Evolutionary conservation across 2,113 vertebrate genomes (phyloP).

Genomic region (Setophaga coronata): DNA sequence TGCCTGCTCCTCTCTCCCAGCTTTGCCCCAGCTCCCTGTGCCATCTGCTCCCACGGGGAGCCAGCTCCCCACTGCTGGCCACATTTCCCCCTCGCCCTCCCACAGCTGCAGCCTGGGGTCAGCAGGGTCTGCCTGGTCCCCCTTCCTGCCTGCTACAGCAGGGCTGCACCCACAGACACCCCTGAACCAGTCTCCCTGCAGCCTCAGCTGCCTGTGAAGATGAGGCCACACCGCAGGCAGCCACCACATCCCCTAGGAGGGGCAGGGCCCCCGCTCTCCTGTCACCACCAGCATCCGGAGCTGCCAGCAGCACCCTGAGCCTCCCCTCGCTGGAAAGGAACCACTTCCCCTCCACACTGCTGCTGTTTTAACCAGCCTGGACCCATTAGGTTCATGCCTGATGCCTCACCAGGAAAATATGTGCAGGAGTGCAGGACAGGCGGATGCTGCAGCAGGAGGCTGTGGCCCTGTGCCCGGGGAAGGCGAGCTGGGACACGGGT

Average conservation of each 20-base stretch:
- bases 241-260: accelerated
- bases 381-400: accelerated
- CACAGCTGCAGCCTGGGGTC: accelerated
- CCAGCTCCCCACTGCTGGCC: not conserved
- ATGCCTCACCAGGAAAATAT: not conserved
- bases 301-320: not conserved
- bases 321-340: accelerated
- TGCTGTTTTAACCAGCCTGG: not conserved
- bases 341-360: not conserved
- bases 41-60: not conserved
- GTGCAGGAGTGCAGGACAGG: not conserved
- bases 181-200: not conserved
- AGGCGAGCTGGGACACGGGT: accelerated
- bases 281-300: not conserved
- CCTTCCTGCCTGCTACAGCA: not conserved
- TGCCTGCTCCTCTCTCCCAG: not conserved
- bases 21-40: not conserved
- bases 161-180: not conserved
- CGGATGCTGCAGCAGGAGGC: not conserved
- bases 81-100: not conserved
- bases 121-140: not conserved
- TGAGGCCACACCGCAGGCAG: accelerated
- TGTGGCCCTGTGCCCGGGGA: not conserved
- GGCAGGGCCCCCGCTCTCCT: not conserved
- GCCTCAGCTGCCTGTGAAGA: not conserved